Percentiles rank a stretch among this genome's conserved stretches.
These are phyloP conservation scores for Drosophila guanche DNA, from an alignment of 1,140 invertebrate genomes.

Conservation along the genomic window DNA sequence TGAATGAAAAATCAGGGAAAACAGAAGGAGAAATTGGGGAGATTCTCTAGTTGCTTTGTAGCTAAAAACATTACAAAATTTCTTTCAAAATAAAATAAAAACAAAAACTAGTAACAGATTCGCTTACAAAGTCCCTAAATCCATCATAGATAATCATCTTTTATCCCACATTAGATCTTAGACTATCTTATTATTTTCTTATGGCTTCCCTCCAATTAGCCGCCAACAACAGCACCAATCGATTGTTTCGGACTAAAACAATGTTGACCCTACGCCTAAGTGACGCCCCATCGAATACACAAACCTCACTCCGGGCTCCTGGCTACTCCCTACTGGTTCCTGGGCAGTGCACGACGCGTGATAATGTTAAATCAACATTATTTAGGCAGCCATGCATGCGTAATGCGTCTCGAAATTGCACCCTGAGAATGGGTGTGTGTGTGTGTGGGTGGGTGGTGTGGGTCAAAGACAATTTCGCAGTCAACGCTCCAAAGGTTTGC, in stretches of 20 bases:
- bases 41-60: no score
- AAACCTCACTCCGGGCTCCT: background rate
- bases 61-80: no score
- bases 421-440: slow-evolving; percentile 26
- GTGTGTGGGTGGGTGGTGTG: background rate
- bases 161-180: no score
- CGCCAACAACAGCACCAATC: background rate
- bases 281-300: slow-evolving; percentile 32
- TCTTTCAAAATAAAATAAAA: no score
- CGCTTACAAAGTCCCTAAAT: no score
- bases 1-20: background rate
- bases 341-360: slow-evolving; percentile 45
- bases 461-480: slow-evolving; percentile 70
- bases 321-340: no score
- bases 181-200: no score
- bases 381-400: slow-evolving; percentile 81
- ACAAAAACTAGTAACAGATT: no score
- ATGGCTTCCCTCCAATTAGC: slow-evolving; percentile 12
- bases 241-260: slow-evolving; percentile 31
- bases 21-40: no score
- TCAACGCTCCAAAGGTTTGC: slow-evolving; percentile 62
- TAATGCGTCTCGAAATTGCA: slow-evolving; percentile 80
- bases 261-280: slow-evolving; percentile 48
- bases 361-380: slow-evolving; percentile 83
- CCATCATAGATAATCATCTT: no score